Evolutionary conservation across 2,797 vertebrate species (phyloP), one percentile per base, ranked within the genome.

Genomic region (Danio choprae): DNA sequence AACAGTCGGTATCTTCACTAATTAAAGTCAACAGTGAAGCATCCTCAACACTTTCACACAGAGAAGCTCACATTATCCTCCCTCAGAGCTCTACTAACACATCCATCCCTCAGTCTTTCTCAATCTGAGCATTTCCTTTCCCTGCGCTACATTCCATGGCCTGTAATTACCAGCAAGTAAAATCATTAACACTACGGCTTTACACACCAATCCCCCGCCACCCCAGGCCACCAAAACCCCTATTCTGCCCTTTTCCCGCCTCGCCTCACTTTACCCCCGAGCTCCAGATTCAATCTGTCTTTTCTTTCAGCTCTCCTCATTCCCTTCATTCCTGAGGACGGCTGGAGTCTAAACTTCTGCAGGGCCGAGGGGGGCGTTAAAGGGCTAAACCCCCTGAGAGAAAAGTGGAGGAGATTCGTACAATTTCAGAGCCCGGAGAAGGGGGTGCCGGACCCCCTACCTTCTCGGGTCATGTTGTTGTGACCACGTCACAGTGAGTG

Each of bases 171-270:
- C 41, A 4, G 7, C 71, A 63, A 62, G 43, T 67, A 81, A 83
- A 82, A 84, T 83, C 80, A 87, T 84, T 83, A 79, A 81, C 82
- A 73, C 65, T 76, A 68, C 16, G 16, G 68, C 58, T 83, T 77
- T 50, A 63, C 79, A 73, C 59, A 43, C 67, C 58, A 53, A 56
- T 20, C 5, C 48, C 74, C 29, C 29, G 29, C n/a, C n/a, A n/a
- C n/a, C n/a, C 12, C 10, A 13, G 77, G 86, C 53, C 22, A 53
- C 67, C 69, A 18, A 79, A 81, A 75, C 71, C 38, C 72, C 22
- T 48, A 18, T 59, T 76, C 59, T 44, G 9, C 4, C 40, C 51
- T 38, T 10, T 13, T 9, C 15, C 16, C 44, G 40, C 40, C 41
- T 10, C 41, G 50, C n/a, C 80, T 51, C 51, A n/a, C 59, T 46